Evolutionary conservation across 2,797 vertebrate species (phyloP).

Genomic region (Zenarchopterus dispar): DNA sequence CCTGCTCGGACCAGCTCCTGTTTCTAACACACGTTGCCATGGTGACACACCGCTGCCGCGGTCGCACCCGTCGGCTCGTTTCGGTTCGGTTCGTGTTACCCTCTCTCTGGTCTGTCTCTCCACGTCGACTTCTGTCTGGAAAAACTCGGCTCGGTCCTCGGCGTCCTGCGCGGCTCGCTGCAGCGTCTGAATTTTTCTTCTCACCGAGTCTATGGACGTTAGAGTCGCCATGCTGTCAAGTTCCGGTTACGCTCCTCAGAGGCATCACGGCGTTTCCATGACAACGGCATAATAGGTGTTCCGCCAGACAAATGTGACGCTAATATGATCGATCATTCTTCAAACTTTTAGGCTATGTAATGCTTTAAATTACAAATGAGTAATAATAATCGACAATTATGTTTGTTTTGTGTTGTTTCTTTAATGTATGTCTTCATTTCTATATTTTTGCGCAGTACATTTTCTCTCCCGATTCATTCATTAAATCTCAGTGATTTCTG

Average conservation of each 20-base stretch:
- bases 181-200: conserved; percentile 87
- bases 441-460: too few relatives aligned
- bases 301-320: conserved; percentile 26
- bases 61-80: neutral
- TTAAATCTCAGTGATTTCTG: too few relatives aligned
- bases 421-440: too few relatives aligned
- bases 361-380: too few relatives aligned
- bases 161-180: conserved; percentile 87
- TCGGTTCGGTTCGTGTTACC: conserved; percentile 60
- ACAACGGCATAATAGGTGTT: conserved; percentile 29
- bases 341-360: too few relatives aligned
- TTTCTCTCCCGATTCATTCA: too few relatives aligned
- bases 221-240: conserved; percentile 72
- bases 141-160: conserved; percentile 82
- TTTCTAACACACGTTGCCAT: neutral
- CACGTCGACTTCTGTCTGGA: conserved; percentile 81
- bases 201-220: conserved; percentile 84
- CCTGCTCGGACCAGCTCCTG: neutral
- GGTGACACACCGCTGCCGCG: neutral
- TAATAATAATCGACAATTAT: too few relatives aligned
- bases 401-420: too few relatives aligned
- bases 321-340: too few relatives aligned
- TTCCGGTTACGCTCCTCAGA: neutral
- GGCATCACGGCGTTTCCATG: conserved; percentile 34
- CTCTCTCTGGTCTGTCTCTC: conserved; percentile 82